Evolutionary conservation across 2,113 vertebrate genomes (phyloP).

Genomic region (Pampusana beccarii): DNA sequence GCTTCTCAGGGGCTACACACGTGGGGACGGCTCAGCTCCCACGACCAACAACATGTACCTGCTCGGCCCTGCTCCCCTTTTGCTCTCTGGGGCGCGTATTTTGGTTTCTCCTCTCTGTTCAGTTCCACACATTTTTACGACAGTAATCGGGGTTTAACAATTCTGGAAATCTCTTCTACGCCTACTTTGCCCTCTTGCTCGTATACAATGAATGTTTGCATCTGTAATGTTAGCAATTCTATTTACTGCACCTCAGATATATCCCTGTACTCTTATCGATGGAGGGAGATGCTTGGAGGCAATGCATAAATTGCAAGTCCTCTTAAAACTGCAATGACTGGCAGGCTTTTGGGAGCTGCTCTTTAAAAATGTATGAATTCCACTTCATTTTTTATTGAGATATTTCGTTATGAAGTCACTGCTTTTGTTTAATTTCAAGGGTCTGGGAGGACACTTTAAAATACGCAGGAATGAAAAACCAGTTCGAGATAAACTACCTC

Average conservation of each 20-base stretch:
- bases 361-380: background rate
- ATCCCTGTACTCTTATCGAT: background rate
- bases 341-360: background rate
- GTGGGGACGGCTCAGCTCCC: background rate
- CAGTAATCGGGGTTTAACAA: background rate
- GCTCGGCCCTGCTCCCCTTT: background rate
- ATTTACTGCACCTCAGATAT: background rate
- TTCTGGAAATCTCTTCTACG: background rate
- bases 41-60: rapidly evolving
- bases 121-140: background rate
- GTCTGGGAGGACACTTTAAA: background rate
- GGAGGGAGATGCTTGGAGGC: background rate
- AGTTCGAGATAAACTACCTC: conserved; percentile 8
- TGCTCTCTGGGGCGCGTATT: background rate
- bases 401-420: background rate
- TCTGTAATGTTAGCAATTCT: background rate
- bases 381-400: background rate
- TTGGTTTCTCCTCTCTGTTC: background rate
- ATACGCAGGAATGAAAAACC: background rate
- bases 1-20: background rate
- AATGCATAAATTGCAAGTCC: background rate
- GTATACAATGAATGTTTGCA: background rate
- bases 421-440: background rate
- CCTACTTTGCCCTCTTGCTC: background rate
- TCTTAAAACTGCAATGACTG: background rate